Conservation (phyloP, 2,113 vertebrate species). For the Barnardius zonarius region DNA sequence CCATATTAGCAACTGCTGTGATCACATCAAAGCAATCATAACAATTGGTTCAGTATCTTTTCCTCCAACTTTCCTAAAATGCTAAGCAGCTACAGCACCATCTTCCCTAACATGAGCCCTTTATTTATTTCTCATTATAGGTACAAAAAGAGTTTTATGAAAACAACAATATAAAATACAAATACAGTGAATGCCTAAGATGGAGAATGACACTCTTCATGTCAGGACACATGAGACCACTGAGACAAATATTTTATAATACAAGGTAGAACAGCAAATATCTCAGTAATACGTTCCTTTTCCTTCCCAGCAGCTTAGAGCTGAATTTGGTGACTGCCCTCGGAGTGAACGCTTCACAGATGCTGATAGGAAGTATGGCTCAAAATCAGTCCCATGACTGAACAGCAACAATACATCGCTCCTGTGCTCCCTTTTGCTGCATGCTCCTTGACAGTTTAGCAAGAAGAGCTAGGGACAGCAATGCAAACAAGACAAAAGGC, state of each 20-base stretch:
- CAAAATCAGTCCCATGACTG: background rate
- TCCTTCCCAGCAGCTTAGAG: background rate
- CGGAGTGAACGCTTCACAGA: rapidly evolving
- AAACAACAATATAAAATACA: background rate
- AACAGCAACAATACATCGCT: background rate
- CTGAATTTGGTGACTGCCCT: background rate
- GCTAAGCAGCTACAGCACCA: background rate
- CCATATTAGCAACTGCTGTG: conserved; percentile 35
- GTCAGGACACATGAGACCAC: background rate
- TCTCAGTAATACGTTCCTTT: background rate
- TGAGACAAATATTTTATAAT: background rate
- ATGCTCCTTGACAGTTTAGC: background rate
- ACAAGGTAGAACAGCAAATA: background rate
- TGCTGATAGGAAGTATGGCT: background rate
- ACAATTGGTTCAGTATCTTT: conserved; percentile 37
- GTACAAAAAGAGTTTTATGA: background rate
- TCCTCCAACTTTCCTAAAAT: conserved; percentile 26
- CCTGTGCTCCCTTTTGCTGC: background rate
- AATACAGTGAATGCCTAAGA: background rate
- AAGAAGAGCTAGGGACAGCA: background rate
- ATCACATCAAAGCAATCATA: conserved; percentile 55
- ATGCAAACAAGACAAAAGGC: background rate
- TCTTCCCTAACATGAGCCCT: background rate
- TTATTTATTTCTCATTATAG: background rate
- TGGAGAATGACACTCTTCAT: background rate